Percentiles rank a stretch among this genome's conserved stretches.
phyloP scores from a whole-genome alignment of 2,113 vertebrate genomes.

The Himantopus leucocephalus region DNA sequence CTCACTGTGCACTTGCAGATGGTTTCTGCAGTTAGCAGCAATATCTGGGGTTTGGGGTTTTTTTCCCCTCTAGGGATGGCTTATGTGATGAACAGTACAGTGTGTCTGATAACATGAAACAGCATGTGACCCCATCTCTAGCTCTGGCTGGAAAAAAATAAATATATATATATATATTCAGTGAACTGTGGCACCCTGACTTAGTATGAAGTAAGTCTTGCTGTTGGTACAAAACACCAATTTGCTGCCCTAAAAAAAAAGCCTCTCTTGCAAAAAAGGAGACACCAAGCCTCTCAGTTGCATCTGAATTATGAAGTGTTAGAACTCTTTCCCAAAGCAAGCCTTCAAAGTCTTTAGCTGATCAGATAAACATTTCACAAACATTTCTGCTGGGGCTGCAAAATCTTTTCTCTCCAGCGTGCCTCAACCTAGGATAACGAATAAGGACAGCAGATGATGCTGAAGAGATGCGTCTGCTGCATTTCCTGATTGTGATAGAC shows the following conservation, averaged over 20 bases:
- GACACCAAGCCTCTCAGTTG: neutral
- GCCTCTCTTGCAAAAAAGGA: neutral
- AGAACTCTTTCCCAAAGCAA: constrained; percentile 45
- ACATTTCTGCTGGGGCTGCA: constrained; percentile 57
- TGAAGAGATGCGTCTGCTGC: constrained; percentile 43
- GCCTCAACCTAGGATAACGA: neutral
- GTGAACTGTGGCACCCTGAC: neutral
- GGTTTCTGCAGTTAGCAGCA: neutral
- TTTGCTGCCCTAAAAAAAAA: neutral
- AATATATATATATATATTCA: neutral
- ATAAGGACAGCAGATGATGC: constrained; percentile 57
- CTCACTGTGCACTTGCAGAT: neutral
- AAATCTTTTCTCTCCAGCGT: constrained; percentile 7
- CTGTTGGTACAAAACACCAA: neutral
- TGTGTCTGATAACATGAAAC: neutral
- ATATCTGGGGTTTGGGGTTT: neutral
- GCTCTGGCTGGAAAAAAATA: neutral
- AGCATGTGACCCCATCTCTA: neutral
- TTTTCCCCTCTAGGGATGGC: neutral
- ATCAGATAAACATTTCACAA: constrained; percentile 60
- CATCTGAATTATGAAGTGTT: constrained; percentile 60
- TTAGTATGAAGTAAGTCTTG: neutral
- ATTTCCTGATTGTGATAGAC: constrained; percentile 35
- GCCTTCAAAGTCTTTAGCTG: constrained; percentile 48
- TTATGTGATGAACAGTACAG: neutral